phyloP scores from a whole-genome alignment of 1,140 invertebrate genomes.

The Pogonomyrmex californicus region DNA sequence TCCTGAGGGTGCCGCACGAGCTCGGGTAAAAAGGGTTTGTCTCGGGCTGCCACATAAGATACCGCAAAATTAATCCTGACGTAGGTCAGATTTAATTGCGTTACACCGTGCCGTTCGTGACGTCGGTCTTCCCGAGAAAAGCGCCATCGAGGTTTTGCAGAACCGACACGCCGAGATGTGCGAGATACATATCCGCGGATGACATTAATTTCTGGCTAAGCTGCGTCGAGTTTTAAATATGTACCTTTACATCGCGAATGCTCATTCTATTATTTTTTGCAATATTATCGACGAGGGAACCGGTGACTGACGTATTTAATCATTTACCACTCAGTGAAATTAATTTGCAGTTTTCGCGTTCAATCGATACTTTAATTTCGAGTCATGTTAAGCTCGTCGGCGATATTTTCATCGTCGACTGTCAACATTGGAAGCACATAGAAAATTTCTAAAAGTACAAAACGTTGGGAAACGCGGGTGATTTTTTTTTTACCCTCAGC shows the following conservation, averaged over 20 bases:
- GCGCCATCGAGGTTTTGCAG: background rate
- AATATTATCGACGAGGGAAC: background rate
- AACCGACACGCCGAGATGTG: background rate
- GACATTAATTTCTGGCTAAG: background rate
- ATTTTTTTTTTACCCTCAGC: background rate
- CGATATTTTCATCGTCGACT: background rate
- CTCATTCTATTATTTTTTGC: background rate
- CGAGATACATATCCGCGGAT: background rate
- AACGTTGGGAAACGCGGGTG: background rate
- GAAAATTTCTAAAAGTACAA: slow-evolving; percentile 11
- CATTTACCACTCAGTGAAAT: background rate
- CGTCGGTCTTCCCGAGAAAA: slow-evolving; percentile 2
- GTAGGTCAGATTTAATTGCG: slow-evolving; percentile 67
- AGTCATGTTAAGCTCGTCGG: background rate
- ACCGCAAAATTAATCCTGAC: slow-evolving; percentile 67
- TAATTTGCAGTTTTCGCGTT: background rate
- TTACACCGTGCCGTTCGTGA: slow-evolving; percentile 2
- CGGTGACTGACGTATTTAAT: background rate
- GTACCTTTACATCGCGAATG: background rate
- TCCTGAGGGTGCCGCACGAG: background rate
- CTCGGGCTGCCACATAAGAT: slow-evolving; percentile 6
- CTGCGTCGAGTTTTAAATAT: background rate
- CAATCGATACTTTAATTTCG: background rate
- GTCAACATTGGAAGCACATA: background rate
- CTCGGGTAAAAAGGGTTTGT: background rate